Evolutionary conservation across 1,140 invertebrate species (phyloP).

Genomic region (Drosophila pectinifera): DNA sequence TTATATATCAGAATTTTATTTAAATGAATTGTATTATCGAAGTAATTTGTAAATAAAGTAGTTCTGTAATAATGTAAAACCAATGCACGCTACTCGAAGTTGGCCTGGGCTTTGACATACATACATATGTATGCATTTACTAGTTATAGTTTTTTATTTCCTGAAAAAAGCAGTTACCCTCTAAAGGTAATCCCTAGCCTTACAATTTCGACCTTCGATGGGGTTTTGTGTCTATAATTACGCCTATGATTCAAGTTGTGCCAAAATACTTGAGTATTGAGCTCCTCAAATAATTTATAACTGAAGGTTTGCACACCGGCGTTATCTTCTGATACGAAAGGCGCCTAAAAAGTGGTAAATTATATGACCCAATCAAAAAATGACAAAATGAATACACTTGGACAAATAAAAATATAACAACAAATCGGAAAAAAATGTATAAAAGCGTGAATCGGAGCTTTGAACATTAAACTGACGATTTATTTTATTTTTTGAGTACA

Average conservation of each 20-base stretch:
- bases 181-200: conserved; percentile 11
- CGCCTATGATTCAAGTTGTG: conserved; percentile 35
- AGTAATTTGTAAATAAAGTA: no score
- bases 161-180: not conserved
- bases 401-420: not conserved
- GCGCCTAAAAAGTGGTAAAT: conserved; percentile 15
- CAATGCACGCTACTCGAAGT: no score
- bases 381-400: conserved; percentile 8
- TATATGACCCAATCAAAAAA: conserved; percentile 20
- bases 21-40: no score
- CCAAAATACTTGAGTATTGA: conserved; percentile 35
- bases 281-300: conserved; percentile 42
- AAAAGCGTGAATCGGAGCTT: no score
- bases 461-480: not conserved
- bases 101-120: not conserved
- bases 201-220: conserved; percentile 24
- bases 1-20: no score
- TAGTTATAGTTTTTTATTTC: not conserved
- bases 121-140: no score
- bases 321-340: conserved; percentile 37
- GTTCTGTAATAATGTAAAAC: no score
- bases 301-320: conserved; percentile 30
- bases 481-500: not conserved
- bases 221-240: conserved; percentile 25
- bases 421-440: not conserved